Evolutionary conservation across 2,888 invertebrate species (phyloP), one percentile per base, ranked within the genome.

Genomic region (Kryphioiulus occultus): DNA sequence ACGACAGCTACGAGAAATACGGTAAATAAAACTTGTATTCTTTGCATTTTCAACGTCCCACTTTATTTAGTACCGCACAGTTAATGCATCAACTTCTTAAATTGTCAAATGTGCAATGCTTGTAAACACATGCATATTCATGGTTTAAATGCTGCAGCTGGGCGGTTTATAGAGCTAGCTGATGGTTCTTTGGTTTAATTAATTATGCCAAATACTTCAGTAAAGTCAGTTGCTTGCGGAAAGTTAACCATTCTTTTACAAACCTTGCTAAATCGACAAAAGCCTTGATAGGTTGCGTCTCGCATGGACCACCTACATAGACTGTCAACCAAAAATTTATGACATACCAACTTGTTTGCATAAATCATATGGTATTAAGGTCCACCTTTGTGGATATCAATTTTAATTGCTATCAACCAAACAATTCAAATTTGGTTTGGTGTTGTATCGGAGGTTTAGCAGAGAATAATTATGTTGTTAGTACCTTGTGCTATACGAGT

Each of bases 1-100:
- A 26, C 68, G 68, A 68, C 68, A 68, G 26, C 26, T 68, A 68
- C 68, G 68, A 68, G 68, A 68, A 68, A 68, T 68, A 68, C 68
- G 68, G 68, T 68, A 68, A 26, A n/a, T 68, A 26, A 68, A 68
- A 68, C 26, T 68, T 68, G 26, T 68, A 22, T 10, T 9, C 19
- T 68, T 68, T 26, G 4, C 68, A 26, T n/a, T 68, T n/a, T 26
- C 19, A 68, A 68, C 9, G 26, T 0, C 10, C 9, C 10, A 4
- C 10, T 68, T 2, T 9, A 26, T 68, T 2, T 19, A n/a, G n/a
- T n/a, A n/a, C 26, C 4, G 22, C n/a, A 26, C 10, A 26, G 0
- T 9, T 4, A 9, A 26, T 12, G 19, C 19, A 3, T 22, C 12
- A 22, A 68, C 68, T 68, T 10, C 26, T 26, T 10, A 4, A 53